Evolutionary conservation across 2,797 vertebrate genomes (phyloP), one percentile per base, ranked within the genome.

Genomic region (Jordanella pulchra): DNA sequence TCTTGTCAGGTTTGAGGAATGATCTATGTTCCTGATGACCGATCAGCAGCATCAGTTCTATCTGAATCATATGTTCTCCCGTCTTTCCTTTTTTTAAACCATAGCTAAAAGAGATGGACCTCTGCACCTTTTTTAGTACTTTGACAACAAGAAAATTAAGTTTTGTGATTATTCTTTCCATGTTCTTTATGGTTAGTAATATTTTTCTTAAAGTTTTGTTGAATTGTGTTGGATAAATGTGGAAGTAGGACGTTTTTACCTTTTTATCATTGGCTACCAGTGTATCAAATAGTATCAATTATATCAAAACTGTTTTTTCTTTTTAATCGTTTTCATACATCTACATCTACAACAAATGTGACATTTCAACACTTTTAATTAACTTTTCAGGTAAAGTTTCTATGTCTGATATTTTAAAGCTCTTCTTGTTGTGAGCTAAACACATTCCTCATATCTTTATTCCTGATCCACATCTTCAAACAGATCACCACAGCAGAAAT

Each of bases 401-500:
- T 45, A 23, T 61, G 14, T 61, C 42, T 42, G 4, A 25, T 64
- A 42, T 18, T 7, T 21, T 60, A 35, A 45, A 13, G 42, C 12
- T 2, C 44, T 10, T 60, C 47, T 65, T 82, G 77, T 79, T 79
- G 72, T 71, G 42, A 9, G 47, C 76, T 55, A 69, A 87, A 85
- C 78, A 81, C 67, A 35, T 73, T 80, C 44, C 58, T 42, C 28
- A 23, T 72, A 45, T 70, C 72, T 42, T 64, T 44, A 68, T 76
- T 86, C 67, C 69, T 79, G 72, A 75, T 84, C 50, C 61, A 23
- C 21, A 56, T 56, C 71, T 77, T 69, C 28, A 55, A 75, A 79
- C 81, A 76, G 69, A 86, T 84, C 79, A 78, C 72, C 74, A 18
- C 74, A 82, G 69, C 85, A 82, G 54, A 86, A 82, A 84, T 83